Evolutionary conservation across 1,140 invertebrate species (phyloP), one percentile per base, ranked within the genome.

Genomic region (Bacillus rossius): DNA sequence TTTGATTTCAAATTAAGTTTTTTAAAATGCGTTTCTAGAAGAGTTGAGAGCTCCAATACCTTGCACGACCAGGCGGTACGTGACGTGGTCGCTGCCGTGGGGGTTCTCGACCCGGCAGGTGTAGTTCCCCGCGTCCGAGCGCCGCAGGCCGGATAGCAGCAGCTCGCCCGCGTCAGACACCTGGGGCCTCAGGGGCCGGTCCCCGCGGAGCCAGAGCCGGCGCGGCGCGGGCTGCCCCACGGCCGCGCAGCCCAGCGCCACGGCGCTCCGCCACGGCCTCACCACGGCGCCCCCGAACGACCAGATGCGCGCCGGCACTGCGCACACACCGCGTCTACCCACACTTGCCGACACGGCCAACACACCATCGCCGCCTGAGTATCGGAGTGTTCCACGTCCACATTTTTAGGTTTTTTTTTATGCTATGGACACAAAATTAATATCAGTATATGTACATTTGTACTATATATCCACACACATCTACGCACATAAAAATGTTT

Each of bases 51-150:
- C n/a, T n/a, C n/a, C n/a, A n/a, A n/a, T 57, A 78, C 77, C 75
- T 73, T 86, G 84, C 0, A 86, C 82, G 7, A 79, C 72, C 2
- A 85, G 69, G n/a, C 76, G 74, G 60, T 83, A 84, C 2, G 80
- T 77, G 2, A 84, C 69, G 56, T 80, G 74, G 65, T 86, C 84
- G n/a, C 79, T 80, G 3, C 88, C 87, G 41, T 87, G 77, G 7
- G 79, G 77, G 63, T 92, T 91, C 60, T 84, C 81, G 8, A 87
- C 88, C 41, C 82, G 81, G 61, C 89, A 92, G 2, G 86, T 84
- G 63, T 89, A 90, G 71, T 90, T 88, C 7, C 85, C 87, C 8
- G 81, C 76, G 67, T 91, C 88, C 2, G 76, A 71, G 56, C 81
- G 71, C 65, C 86, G 83, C 8, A 88, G 67, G 66, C 78, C 82